Evolutionary conservation across 2,797 vertebrate species (phyloP), one percentile per base, ranked within the genome.

Genomic region (Zenarchopterus dispar): DNA sequence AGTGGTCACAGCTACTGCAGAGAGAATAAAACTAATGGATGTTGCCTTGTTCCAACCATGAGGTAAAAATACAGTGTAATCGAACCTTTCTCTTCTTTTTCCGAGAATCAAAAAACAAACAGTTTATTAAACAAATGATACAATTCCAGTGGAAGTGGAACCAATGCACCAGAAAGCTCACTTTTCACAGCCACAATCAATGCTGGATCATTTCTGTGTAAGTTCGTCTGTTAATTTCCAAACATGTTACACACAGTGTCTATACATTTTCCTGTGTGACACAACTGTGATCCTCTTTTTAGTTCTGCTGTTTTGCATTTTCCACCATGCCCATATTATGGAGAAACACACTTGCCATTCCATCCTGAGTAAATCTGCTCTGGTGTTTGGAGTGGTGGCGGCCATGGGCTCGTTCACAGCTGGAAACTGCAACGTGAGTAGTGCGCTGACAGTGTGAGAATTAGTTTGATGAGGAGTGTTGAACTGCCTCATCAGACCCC

Each of bases 401-500:
- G 56, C 90, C 4, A 1, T 77, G 5, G 93, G 93, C 10, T 88
- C 92, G 0, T 94, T 94, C 13, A 1, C 75, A 9, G 92, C 92
- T 50, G 94, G 92, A 55, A 94, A 94, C 85, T 94, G 92, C 57
- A 94, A 94, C 9, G 94, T 94, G 86, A 92, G 93, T 87, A 57
- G 6, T 21, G n/a, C 33, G 42, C 8, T 15, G 2, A 4, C 33
- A 11, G 2, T 10, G 33, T 36, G 33, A 10, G 33, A 36, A 11
- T 36, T 36, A 36, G 33, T 36, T 11, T 36, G 33, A 36, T 36
- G 9, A 31, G 28, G 3, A 43, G 48, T 15, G 26, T 41, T 33
- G 21, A 46, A 36, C 19, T 31, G 5, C 18, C 43, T 16, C 26
- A 33, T 53, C 23, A 45, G 24, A 8, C 33, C 23, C 5, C 10